These are phyloP conservation scores for Struthio camelus DNA, from an alignment of 2,113 vertebrate species.

Conservation along the genomic window DNA sequence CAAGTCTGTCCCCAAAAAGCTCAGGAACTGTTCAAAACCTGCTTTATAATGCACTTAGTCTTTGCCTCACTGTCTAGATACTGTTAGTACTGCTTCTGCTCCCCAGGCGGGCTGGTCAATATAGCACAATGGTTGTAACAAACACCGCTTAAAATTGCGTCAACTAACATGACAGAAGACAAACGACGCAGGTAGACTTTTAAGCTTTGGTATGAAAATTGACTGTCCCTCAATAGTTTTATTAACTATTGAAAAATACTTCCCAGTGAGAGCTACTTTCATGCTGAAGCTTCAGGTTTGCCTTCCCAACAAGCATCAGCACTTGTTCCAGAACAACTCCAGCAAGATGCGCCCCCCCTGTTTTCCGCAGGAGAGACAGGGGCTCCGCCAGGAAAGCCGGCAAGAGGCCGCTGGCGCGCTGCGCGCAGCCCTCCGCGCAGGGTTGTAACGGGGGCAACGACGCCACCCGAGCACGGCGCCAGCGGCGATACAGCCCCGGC, in stretches of 20 bases:
- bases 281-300: background rate
- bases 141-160: background rate
- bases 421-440: too few species aligned
- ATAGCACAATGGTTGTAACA: rapidly evolving
- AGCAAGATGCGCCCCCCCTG: rapidly evolving
- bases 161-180: background rate
- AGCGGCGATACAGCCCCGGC: rapidly evolving
- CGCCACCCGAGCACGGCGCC: rapidly evolving
- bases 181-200: background rate
- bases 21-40: background rate
- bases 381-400: background rate
- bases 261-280: rapidly evolving
- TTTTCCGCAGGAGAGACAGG: background rate
- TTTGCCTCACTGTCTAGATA: too few species aligned
- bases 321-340: background rate
- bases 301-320: background rate
- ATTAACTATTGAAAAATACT: rapidly evolving
- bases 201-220: background rate
- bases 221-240: background rate
- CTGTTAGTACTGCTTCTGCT: background rate
- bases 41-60: background rate
- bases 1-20: background rate
- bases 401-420: too few species aligned
- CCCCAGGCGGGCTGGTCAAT: background rate
- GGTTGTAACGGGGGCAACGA: rapidly evolving